phyloP scores from a whole-genome alignment of 2,797 vertebrate species.

The Mallotus villosus region DNA sequence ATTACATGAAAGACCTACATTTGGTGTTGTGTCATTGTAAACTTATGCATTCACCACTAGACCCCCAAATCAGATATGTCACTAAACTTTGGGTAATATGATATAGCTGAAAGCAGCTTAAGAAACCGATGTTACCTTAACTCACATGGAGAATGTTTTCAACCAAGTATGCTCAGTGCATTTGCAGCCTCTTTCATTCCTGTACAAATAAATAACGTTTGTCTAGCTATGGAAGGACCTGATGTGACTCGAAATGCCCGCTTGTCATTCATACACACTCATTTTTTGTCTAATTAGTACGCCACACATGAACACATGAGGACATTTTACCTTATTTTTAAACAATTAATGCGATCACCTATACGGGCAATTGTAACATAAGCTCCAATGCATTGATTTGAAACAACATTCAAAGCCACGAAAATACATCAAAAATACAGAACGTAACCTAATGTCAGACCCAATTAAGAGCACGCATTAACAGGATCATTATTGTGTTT shows the following conservation, averaged over 20 bases:
- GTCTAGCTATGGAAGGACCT: not conserved
- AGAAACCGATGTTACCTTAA: not conserved
- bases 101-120: not conserved
- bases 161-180: not conserved
- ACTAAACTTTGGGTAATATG: not conserved
- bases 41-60: not conserved
- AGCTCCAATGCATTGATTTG: too few relatives aligned
- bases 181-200: conserved; percentile 2
- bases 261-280: not conserved
- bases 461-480: conserved; percentile 13
- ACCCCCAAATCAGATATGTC: not conserved
- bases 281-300: not conserved
- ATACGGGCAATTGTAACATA: too few relatives aligned
- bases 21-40: too few relatives aligned
- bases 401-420: too few relatives aligned
- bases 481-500: not conserved
- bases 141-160: not conserved
- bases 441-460: not conserved
- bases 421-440: not conserved
- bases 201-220: not conserved
- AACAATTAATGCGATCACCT: too few relatives aligned
- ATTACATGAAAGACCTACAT: too few relatives aligned
- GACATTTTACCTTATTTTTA: too few relatives aligned
- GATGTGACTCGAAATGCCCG: not conserved
- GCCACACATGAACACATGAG: not conserved